phyloP scores from a whole-genome alignment of 2,113 vertebrate genomes.

The Clarias magur region DNA sequence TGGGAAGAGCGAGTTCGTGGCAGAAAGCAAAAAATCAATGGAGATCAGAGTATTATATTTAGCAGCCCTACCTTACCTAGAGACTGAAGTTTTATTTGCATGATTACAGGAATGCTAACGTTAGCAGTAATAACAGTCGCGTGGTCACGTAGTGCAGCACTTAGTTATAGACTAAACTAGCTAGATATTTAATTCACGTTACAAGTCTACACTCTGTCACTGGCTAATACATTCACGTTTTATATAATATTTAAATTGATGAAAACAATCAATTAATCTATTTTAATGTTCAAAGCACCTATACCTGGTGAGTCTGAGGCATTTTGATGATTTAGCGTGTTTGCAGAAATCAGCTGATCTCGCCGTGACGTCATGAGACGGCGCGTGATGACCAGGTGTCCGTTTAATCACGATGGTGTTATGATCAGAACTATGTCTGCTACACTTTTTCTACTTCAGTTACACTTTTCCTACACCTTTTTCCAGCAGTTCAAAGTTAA shows the following conservation, averaged over 20 bases:
- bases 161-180: neutral
- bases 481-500: too few relatives aligned
- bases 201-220: neutral
- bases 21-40: neutral
- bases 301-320: neutral
- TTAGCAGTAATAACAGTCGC: neutral
- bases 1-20: neutral
- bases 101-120: neutral
- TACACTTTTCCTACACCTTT: too few relatives aligned
- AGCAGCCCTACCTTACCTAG: neutral
- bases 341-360: neutral
- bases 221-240: neutral
- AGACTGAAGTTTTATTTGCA: neutral
- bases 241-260: too few relatives aligned
- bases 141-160: neutral
- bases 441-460: too few relatives aligned
- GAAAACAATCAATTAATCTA: too few relatives aligned
- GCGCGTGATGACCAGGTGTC: neutral
- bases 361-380: neutral
- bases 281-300: neutral
- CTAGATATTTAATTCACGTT: neutral
- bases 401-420: too few relatives aligned
- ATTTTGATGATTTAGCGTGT: neutral
- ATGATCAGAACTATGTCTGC: too few relatives aligned
- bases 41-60: neutral